Base-by-base conservation (phyloP, 2,113 vertebrate species). In the Eptesicus fuscus region DNA sequence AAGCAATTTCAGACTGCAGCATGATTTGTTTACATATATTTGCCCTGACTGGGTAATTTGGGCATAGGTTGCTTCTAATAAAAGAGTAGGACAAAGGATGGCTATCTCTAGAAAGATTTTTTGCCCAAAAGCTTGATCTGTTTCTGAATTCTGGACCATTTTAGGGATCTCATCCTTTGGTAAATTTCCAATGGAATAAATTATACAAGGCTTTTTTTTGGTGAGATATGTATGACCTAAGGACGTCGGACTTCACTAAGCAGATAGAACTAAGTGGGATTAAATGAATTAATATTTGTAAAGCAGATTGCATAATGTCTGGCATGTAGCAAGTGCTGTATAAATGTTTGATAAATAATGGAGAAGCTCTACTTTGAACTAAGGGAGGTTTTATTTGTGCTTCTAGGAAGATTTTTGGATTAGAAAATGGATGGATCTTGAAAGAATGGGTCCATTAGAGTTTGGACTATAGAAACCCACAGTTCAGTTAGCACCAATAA, bases 231-330 rank as follows among this genome's bases (percentile, higher is more conserved):
- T 70, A 83, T 94, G 85, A 95, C 44, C 73, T 92, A 73, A 88
- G 84, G 90, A 92, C 7, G 16, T 11, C 92, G 53, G 82, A 92
- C 78, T 93, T 96, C 59, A 69, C 63, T 94, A 88, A 94, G 56
- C 42, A 96, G 86, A 96, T 40, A 92, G 71, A 96, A 94, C 51
- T 73, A 84, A 96, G 86, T 65, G 82, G 69, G 90, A 88, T 93
- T 91, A 94, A 93, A 42, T 90, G 77, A 96, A 76, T 89, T 95
- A 95, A 85, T 91, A 93, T 93, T 92, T 97, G 90, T 78, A 95
- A 95, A 92, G 61, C 59, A 82, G 61, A 76, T 96, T 96, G 91
- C 92, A 82, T 89, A 96, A 96, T 92, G 42, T 47, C 85, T 96
- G 93, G 76, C 87, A 90, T 77, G 80, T 9, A 79, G 49, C 37